Percentiles rank a stretch among this genome's conserved stretches.
Evolutionary conservation across 2,888 invertebrate genomes (phyloP).

Genomic region (Petrolisthes cinctipes): DNA sequence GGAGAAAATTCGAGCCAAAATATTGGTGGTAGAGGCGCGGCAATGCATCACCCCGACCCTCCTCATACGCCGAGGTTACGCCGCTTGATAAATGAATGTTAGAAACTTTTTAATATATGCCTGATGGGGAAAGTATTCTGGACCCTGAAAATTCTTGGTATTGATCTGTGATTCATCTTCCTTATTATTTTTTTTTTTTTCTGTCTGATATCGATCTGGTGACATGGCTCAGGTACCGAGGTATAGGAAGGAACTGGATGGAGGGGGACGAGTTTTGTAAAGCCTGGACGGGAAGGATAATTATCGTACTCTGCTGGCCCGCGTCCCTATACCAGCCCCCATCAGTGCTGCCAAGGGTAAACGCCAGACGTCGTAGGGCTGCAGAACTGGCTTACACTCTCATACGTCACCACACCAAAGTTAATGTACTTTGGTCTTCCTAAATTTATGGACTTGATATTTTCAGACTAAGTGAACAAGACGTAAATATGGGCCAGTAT

Average conservation of each 20-base stretch:
- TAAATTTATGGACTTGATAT: neutral
- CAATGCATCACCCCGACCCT: conserved; percentile 22
- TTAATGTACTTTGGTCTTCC: neutral
- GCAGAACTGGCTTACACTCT: too few relatives aligned
- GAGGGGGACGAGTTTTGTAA: conserved; percentile 1
- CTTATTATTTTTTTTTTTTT: neutral
- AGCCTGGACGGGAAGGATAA: conserved; percentile 8
- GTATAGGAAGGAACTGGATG: neutral
- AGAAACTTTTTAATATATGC: too few relatives aligned
- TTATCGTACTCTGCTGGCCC: conserved; percentile 30
- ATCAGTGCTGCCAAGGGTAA: conserved; percentile 28
- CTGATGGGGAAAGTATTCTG: too few relatives aligned
- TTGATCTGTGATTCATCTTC: neutral
- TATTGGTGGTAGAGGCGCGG: conserved; percentile 14
- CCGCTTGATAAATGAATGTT: conserved; percentile 25
- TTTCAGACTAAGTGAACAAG: neutral
- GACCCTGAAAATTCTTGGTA: conserved; percentile 22
- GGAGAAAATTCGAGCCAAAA: conserved; percentile 39
- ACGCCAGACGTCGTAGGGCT: neutral
- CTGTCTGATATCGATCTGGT: neutral
- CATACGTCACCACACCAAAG: too few relatives aligned
- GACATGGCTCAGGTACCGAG: neutral
- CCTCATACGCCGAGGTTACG: conserved; percentile 10
- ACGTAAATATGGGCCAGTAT: neutral
- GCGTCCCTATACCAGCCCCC: neutral